Evolutionary conservation across 2,797 vertebrate species (phyloP), one percentile per base, ranked within the genome.

Genomic region (Enteromius treurensis): DNA sequence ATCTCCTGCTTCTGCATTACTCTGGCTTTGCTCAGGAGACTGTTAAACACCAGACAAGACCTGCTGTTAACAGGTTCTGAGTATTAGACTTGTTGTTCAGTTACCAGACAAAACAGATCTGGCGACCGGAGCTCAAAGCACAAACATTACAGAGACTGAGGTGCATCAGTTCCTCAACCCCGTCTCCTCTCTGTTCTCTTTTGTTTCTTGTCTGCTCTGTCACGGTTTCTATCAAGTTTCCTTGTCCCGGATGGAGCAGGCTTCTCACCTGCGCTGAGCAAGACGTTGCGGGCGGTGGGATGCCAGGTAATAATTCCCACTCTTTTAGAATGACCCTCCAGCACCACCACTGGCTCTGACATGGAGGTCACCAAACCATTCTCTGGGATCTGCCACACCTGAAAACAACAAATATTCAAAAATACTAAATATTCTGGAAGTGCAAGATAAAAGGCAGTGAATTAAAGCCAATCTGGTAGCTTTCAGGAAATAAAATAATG

Each of bases 321-420:
- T 4, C 97, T 92, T 92, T 98, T 99, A 65, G 97, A 98, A 91
- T 99, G 98, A 49, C 97, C 97, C 90, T 99, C 97, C 88, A 99
- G 88, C 47, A 96, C 93, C 45, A 97, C 97, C 84, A 97, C 97
- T 0, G 98, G 96, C 80, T 99, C 97, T 0, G 96, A 92, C 93
- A 99, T 91, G 60, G 96, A 87, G 65, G 95, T 93, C 40, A 96
- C 93, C 13, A 99, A 95, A 19, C 98, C 98, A 0, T 96, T 97
- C 89, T 99, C 98, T 0, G 98, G 98, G 82, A 99, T 97, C 94
- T 98, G 97, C 98, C 98, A 99, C 45, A 99, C 97, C 98, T 99
- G 89, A 85, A n/a, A 32, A 85, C 53, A 84, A 79, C 34, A 58
- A 85, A 11, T 5, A 82, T 55, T 26, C 6, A 71, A 9, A 62